Evolutionary conservation across 2,113 vertebrate species (phyloP).

Genomic region (Hypocryptadius cinnamomeus): DNA sequence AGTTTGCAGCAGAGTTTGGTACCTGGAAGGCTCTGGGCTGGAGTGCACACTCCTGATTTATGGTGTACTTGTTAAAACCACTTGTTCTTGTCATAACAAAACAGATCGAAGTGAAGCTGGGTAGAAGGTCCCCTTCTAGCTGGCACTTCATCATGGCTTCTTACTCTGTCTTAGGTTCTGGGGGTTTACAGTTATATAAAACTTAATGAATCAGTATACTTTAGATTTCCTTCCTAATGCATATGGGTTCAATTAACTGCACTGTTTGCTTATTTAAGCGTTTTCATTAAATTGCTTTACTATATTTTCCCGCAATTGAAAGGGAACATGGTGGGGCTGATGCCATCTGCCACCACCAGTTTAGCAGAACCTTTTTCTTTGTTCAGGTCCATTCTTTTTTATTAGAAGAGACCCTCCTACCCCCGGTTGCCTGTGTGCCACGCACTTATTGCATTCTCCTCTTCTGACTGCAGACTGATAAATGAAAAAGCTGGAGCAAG

Average conservation of each 20-base stretch:
- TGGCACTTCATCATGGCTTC: conserved; percentile 60
- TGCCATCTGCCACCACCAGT: conserved; percentile 59
- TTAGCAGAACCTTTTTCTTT: conserved; percentile 42
- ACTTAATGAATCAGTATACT: conserved; percentile 71
- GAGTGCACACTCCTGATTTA: conserved; percentile 42
- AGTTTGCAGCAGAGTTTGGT: not conserved
- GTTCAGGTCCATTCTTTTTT: conserved; percentile 31
- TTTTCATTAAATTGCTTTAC: conserved; percentile 71
- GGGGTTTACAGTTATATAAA: conserved; percentile 70
- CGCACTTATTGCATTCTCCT: not conserved
- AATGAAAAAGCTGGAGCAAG: not conserved
- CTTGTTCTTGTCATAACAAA: conserved; percentile 64
- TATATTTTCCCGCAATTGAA: conserved; percentile 62
- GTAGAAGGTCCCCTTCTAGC: conserved; percentile 33
- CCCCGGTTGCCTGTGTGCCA: not conserved
- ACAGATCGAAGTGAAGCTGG: conserved; percentile 26
- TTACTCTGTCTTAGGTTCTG: conserved; percentile 56
- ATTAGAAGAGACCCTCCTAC: conserved; percentile 1
- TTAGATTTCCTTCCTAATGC: conserved; percentile 68
- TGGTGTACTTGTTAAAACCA: conserved; percentile 53
- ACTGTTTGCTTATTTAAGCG: conserved; percentile 67
- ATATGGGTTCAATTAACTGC: conserved; percentile 69
- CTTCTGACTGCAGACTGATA: conserved; percentile 4
- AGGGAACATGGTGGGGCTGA: conserved; percentile 50
- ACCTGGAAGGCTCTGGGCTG: conserved; percentile 29